Evolutionary conservation across 2,797 vertebrate species (phyloP), one percentile per base, ranked within the genome.

Genomic region (Hoplostethus atlanticus): DNA sequence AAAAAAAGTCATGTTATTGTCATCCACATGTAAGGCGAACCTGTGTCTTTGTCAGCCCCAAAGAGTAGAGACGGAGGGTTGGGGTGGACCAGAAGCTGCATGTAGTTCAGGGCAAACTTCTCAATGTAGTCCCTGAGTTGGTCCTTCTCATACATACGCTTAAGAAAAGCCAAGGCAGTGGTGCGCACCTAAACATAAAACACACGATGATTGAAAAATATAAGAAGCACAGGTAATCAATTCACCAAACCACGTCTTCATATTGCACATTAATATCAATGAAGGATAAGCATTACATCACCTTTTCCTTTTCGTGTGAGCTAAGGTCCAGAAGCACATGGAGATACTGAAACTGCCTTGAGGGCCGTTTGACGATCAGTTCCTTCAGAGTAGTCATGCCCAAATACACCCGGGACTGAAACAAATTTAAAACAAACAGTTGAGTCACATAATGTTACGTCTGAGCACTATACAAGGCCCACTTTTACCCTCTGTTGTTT

Each of bases 291-390:
- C 44, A n/a, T 0, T 1, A 25, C 0, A 0, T 57, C 48, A 97
- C 97, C 96, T 98, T 98, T 83, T 98, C 98, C 79, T 98, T 98
- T 54, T 99, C 97, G 0, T 98, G 96, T 0, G 97, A 98, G 94
- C 97, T 98, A 77, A 99, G 96, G 80, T 99, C 96, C 64, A 99
- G 91, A 3, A 99, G 95, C 0, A 98, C 96, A 0, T 98, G 97
- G 34, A 99, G 95, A 57, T 97, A 98, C 91, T 98, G 97, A 81
- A 98, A 97, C 93, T 99, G 97, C 60, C 96, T 94, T 0, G 96
- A 96, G 0, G 98, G 98, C 0, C 98, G 94, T 76, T 97, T 98
- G 80, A 97, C 83, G 77, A 98, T 98, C 13, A 99, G 95, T 88
- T 99, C 98, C 28, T 97, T 95, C 51, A 99, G 91, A 0, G 97